Evolutionary conservation across 2,888 invertebrate species (phyloP), one percentile per base, ranked within the genome.

Genomic region (Aphrophora alni): DNA sequence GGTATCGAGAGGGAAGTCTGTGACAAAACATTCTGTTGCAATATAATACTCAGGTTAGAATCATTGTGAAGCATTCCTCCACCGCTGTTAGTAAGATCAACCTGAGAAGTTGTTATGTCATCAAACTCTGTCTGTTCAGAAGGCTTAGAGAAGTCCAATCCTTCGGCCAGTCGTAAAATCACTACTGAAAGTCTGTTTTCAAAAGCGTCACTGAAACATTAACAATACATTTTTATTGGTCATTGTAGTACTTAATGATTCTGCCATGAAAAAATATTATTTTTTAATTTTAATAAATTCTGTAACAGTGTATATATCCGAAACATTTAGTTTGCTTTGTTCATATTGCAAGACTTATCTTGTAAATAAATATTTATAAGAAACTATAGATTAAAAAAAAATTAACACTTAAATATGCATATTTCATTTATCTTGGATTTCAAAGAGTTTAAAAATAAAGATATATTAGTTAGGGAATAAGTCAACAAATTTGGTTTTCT

Each of bases 161-260:
- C 98, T 85, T 95, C 95, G 0, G 93, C 90, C 33, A 98, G 91
- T 27, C 98, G 93, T 8, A 99, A 89, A 84, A 99, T 95, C 0
- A 95, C 95, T 4, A 99, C 96, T 0, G 98, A 95, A 86, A 97
- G 91, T 74, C 97, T 95, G 86, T 95, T 93, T 86, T 98, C 98
- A 88, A 99, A 98, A 0, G 98, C 97, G 85, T 97, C 94, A 88
- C 95, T 96, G 88, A 7, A 87, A 86, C 77, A 8, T n/a, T n/a
- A n/a, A n/a, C n/a, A n/a, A n/a, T n/a, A n/a, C n/a, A n/a, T n/a
- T n/a, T n/a, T n/a, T n/a, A n/a, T n/a, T n/a, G n/a, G n/a, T n/a
- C n/a, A n/a, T 17, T 69, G 25, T 77, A 21, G 28, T 3, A 14
- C n/a, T n/a, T n/a, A n/a, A n/a, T n/a, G n/a, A n/a, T n/a, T n/a